Base-by-base conservation (phyloP, 2,797 vertebrate species). In the Huso huso region DNA sequence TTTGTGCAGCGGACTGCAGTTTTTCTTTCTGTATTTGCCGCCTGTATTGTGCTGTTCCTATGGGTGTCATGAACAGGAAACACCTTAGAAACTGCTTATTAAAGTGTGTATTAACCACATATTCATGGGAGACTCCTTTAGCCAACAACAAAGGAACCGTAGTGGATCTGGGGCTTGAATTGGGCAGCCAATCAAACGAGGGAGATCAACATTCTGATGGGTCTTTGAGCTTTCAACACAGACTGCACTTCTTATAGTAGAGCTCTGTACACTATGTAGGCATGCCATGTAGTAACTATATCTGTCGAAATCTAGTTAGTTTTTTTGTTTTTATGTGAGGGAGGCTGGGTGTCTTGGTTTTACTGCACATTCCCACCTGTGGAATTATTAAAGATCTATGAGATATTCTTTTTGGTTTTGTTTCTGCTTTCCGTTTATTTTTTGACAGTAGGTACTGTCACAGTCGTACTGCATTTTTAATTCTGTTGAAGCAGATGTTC, bases 401-500 rank as follows among this genome's bases (percentile, higher is more conserved):
- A 51, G 49, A 51, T 37, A 13, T 12, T 61, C 72, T 72, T 63
- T 67, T 55, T 67, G 58, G 1, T 61, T 62, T 65, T 72, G 61
- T 48, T 63, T 52, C 50, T 61, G 67, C 52, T 70, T 72, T 63
- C 66, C 55, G 72, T 48, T 69, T 64, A 9, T 55, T 70, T 50
- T 63, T 63, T 49, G 37, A 66, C 68, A 53, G 37, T 66, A 49
- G 6, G 49, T 51, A 60, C 11, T 66, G 15, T 51, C n/a, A 37
- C 49, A 51, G 66, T 69, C 70, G 63, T 66, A 12, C 74, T 68
- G 15, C 23, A 23, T 23, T 55, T n/a, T 55, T 2, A 55, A 53
- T 53, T 12, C 51, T 53, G 52, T 55, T 55, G 9, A 55, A 9
- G 57, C 73, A 74, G 67, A 79, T 72, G 63, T 74, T 75, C 62